Evolutionary conservation across 1,140 invertebrate species (phyloP), one percentile per base, ranked within the genome.

Genomic region (Drosophila tsacasi): DNA sequence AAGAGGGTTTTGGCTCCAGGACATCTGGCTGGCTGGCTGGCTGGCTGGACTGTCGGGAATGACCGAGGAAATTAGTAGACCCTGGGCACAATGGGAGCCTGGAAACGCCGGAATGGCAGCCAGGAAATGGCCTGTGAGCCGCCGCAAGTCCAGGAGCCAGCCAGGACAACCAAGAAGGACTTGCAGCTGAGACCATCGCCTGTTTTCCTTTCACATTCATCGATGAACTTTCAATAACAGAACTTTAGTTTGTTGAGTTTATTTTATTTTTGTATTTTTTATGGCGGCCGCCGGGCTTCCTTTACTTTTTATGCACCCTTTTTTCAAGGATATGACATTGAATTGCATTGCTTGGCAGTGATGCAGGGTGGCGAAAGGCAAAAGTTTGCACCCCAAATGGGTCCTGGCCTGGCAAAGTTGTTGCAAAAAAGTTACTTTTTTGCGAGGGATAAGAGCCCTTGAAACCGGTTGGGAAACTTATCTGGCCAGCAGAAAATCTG

Each of bases 301-400:
- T 68, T 55, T 37, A 64, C 49, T 74, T 71, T 81, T 75, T 67
- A 54, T 72, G 65, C 46, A 49, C 44, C 55, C 25, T 68, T 87
- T 87, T 84, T 87, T 87, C 84, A 87, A 87, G 83, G 83, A 89
- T 87, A 84, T 87, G 83, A 89, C 83, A 87, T 87, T 87, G 83
- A 89, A 89, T 87, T 87, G 84, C 83, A 83, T 57, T 62, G 84
- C 54, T 64, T 83, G 54, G 19, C 8, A 37, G 32, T 52, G 49
- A 12, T 6, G 75, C 59, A 59, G 55, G 66, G 40, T 52, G 25
- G 40, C 60, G 40, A 74, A 80, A 68, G 32, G 40, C 55, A 50
- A 68, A 80, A 79, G 49, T 84, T 84, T 67, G 37, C 60, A 50
- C 25, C 44, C 42, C 30, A 32, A 57, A 40, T 40, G 49, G 40